Conservation (phyloP, 2,888 invertebrate genomes). For the Parascotia fuliginaria region DNA sequence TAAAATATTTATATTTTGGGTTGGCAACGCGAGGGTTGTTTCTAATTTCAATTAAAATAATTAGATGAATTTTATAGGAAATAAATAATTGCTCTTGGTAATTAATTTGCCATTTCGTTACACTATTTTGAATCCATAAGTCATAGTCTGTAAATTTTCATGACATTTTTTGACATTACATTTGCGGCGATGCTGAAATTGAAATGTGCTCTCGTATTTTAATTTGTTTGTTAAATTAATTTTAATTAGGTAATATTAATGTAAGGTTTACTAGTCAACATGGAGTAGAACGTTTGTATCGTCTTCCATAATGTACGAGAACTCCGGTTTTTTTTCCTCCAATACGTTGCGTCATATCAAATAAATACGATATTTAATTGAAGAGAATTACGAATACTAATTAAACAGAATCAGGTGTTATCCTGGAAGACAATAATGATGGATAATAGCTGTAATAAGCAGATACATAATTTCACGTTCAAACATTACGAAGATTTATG, state of each 20-base stretch:
- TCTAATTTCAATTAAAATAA: conserved; percentile 8
- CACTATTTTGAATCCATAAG: conserved; percentile 7
- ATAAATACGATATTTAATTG: conserved; percentile 51
- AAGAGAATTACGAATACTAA: conserved; percentile 53
- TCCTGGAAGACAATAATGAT: conserved; percentile 85
- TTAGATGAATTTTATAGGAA: conserved; percentile 4
- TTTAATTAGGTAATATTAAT: conserved; percentile 39
- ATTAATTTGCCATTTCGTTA: conserved; percentile 6
- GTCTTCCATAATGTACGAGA: conserved; percentile 81
- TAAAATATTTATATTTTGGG: conserved; percentile 10
- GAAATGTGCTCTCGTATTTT: conserved; percentile 27
- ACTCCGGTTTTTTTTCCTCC: conserved; percentile 65
- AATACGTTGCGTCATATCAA: conserved; percentile 60
- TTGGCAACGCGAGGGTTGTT: not conserved
- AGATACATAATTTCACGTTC: conserved; percentile 78
- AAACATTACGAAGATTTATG: conserved; percentile 70
- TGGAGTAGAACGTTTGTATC: conserved; percentile 71
- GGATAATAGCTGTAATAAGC: conserved; percentile 77
- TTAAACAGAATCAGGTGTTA: conserved; percentile 70
- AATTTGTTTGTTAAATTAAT: conserved; percentile 34
- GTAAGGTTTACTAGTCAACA: conserved; percentile 56
- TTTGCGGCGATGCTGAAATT: conserved; percentile 1
- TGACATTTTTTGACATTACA: conserved; percentile 21
- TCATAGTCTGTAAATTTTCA: conserved; percentile 17
- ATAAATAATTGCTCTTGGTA: not conserved